Evolutionary conservation across 1,140 invertebrate species (phyloP).

Genomic region (Elysia chlorotica): DNA sequence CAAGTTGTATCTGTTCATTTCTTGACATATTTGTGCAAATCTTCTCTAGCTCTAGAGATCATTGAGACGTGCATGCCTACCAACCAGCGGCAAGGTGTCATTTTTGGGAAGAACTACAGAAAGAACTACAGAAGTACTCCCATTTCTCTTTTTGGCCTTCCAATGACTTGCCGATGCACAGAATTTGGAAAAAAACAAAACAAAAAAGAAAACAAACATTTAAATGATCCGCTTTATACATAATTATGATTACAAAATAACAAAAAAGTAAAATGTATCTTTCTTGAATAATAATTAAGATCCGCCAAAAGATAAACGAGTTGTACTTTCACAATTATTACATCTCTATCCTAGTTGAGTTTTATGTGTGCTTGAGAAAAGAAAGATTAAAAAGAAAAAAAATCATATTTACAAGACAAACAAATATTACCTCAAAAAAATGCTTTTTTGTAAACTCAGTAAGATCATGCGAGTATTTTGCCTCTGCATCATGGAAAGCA

Average conservation of each 20-base stretch:
- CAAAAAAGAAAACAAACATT: background rate
- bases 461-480: conserved; percentile 43
- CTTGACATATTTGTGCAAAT: too few species aligned
- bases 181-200: background rate
- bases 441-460: conserved; percentile 51
- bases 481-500: conserved; percentile 40
- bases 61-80: too few species aligned
- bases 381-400: background rate
- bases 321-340: too few species aligned
- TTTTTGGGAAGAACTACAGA: too few species aligned
- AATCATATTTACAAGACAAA: background rate
- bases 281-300: background rate
- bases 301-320: background rate
- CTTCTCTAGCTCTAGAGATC: too few species aligned
- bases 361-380: background rate
- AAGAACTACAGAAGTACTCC: too few species aligned
- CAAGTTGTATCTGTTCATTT: too few species aligned
- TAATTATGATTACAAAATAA: background rate
- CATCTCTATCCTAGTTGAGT: too few species aligned
- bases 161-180: too few species aligned
- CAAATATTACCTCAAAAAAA: conserved; percentile 50
- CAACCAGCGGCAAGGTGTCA: too few species aligned
- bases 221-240: too few species aligned
- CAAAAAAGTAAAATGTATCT: background rate
- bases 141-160: too few species aligned